A percentile compares a stretch with the other conserved stretches of the same genome.
Conservation (phyloP, 2,113 vertebrate species). For the Neomonachus schauinslandi region DNA sequence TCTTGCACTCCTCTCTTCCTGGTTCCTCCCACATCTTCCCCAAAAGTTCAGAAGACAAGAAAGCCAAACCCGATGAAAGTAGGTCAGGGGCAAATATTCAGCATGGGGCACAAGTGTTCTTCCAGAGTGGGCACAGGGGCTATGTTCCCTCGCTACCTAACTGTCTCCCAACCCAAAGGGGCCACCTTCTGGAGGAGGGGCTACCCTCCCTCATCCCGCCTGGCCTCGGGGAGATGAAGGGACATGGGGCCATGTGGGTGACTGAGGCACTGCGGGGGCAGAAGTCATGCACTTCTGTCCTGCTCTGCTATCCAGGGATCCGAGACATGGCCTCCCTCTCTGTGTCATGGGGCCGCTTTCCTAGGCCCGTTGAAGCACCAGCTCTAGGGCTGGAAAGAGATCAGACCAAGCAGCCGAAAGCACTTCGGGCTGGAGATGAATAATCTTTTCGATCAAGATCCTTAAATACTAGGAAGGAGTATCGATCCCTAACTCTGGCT, state of each 20-base stretch:
- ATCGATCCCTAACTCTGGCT: background rate
- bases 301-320: background rate
- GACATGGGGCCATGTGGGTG: rapidly evolving
- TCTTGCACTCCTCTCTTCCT: background rate
- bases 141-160: background rate
- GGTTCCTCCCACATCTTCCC: background rate
- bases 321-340: background rate
- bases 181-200: background rate
- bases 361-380: background rate
- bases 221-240: background rate
- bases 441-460: background rate
- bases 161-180: background rate
- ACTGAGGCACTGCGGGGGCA: background rate
- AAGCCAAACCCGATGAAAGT: background rate
- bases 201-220: background rate
- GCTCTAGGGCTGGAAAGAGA: background rate
- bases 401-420: background rate
- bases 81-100: background rate
- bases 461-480: background rate
- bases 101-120: too few species aligned
- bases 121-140: background rate
- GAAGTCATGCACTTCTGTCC: too few species aligned
- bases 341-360: background rate
- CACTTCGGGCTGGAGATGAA: background rate
- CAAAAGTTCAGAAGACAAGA: background rate